Evolutionary conservation across 2,113 vertebrate species (phyloP), one percentile per base, ranked within the genome.

Genomic region (Todiramphus chloris): DNA sequence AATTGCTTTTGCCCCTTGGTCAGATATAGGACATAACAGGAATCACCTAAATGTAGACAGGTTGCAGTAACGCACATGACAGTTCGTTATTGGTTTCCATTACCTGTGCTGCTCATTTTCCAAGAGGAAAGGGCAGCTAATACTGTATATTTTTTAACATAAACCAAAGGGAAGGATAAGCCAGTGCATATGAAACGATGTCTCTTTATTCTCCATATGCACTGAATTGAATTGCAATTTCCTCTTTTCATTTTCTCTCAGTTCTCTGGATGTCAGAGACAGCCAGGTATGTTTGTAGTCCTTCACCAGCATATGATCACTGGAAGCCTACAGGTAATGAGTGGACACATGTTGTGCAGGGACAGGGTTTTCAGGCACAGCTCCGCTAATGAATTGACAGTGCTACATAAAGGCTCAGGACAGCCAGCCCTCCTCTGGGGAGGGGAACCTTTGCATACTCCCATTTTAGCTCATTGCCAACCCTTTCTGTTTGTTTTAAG

Each of bases 191-290:
- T 76, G 91, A 95, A 97, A 87, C 11, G 16, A 73, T 83, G 66
- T 75, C 53, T 84, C 84, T 95, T 88, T 95, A 66, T 94, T 91
- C 89, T 96, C 94, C 92, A 59, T 79, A 76, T 91, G 94, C 95
- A 46, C 58, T 21, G 92, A 89, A 92, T 83, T 91, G 92, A 95
- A 96, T 92, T 94, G 89, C 92, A 96, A 90, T 95, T 95, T 95
- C 95, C 89, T 97, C 92, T 77, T 87, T 81, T 93, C 86, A 72
- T 96, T 96, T 81, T 87, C 51, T 53, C 39, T 48, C 1, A 6
- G 13, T 58, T 95, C 80, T 89, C 76, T 64, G 85, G 9, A 0
- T 66, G 83, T 41, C 92, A 90, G 83, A 86, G 75, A 13, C 67
- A 94, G 85, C 60, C 86, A 69, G 88, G 66, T 68, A 7, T 69